phyloP scores from a whole-genome alignment of 2,888 invertebrate species.

The Troides helena region DNA sequence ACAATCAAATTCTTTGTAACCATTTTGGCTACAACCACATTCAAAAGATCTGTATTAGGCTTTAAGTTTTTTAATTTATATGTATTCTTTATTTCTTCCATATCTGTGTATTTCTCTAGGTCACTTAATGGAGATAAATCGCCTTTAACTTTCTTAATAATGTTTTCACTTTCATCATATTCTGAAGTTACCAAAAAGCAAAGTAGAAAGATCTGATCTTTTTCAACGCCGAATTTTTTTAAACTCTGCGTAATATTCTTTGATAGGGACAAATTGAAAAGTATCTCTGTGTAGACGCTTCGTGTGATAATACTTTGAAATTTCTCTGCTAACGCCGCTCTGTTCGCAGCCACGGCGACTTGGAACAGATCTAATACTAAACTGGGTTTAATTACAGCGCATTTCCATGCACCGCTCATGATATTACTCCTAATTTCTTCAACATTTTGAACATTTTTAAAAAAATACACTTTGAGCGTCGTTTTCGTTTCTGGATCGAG shows the following conservation, averaged over 20 bases:
- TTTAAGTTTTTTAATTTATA: slow-evolving; percentile 82
- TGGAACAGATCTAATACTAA: slow-evolving; percentile 81
- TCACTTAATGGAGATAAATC: slow-evolving; percentile 69
- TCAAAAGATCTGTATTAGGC: slow-evolving; percentile 61
- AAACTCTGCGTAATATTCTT: slow-evolving; percentile 86
- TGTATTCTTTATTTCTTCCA: slow-evolving; percentile 73
- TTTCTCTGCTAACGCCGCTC: slow-evolving; percentile 78
- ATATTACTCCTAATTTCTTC: slow-evolving; percentile 76
- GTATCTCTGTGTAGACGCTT: slow-evolving; percentile 82
- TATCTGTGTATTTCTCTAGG: slow-evolving; percentile 69
- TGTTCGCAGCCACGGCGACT: slow-evolving; percentile 84
- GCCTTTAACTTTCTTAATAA: slow-evolving; percentile 78
- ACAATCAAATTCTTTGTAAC: slow-evolving; percentile 82
- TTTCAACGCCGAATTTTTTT: slow-evolving; percentile 81
- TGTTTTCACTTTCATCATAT: slow-evolving; percentile 46
- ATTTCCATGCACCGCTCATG: slow-evolving; percentile 78
- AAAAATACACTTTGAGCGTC: slow-evolving; percentile 74
- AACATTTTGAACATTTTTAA: slow-evolving; percentile 80
- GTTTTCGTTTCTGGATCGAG: slow-evolving; percentile 70
- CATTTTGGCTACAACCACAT: slow-evolving; percentile 84
- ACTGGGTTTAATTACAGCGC: slow-evolving; percentile 82
- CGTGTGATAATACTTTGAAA: slow-evolving; percentile 78
- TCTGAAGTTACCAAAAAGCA: slow-evolving; percentile 54
- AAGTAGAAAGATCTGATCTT: slow-evolving; percentile 51
- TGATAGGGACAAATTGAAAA: slow-evolving; percentile 84